Base-by-base conservation (phyloP, 1,140 invertebrate genomes). In the Magallana ariakensis region DNA sequence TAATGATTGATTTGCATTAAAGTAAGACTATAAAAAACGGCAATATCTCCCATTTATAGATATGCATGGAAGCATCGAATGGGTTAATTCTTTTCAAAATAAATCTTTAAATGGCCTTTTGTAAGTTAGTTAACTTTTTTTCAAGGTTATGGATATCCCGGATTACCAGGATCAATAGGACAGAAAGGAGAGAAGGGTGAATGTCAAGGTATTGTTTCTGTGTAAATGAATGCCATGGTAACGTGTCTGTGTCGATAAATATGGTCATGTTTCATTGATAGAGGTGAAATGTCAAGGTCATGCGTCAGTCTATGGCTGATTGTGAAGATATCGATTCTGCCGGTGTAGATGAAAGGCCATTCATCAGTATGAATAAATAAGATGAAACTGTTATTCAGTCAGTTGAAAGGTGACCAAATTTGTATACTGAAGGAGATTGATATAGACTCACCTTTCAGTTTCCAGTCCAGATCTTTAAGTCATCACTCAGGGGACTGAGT, bases 141-240 rank as follows among this genome's bases (percentile, higher is more conserved):
- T 75, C 9, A 11, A 75, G 66, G 66, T 26, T 75, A 75, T 26
- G 66, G 66, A 75, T 75, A 33, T 26, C 66, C 19, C 9, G 66
- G 66, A 75, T 19, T 13, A 26, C 19, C 66, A 13, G 66, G 66
- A 26, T 19, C 66, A 7, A 75, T 19, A 26, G 66, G 66, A 26
- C 66, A 19, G 10, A 75, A 75, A 26, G 66, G 66, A 13, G 66
- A 75, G 11, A 75, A 75, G 5, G 66, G 66, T 13, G 66, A 75
- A 75, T 75, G 66, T 33, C 22, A 75, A 75, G 66, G 66, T 75
- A 75, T 1, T n/a, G 58, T 60, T 16, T n/a, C 15, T 60, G n/a
- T 16, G 9, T 13, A 1, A 60, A 6, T n/a, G 66, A 75, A 75
- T 75, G 66, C 11, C 22, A 75, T 33, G 66, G 26, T 75, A 75